Conservation (phyloP, 2,113 vertebrate species). For the Corythoichthys intestinalis region DNA sequence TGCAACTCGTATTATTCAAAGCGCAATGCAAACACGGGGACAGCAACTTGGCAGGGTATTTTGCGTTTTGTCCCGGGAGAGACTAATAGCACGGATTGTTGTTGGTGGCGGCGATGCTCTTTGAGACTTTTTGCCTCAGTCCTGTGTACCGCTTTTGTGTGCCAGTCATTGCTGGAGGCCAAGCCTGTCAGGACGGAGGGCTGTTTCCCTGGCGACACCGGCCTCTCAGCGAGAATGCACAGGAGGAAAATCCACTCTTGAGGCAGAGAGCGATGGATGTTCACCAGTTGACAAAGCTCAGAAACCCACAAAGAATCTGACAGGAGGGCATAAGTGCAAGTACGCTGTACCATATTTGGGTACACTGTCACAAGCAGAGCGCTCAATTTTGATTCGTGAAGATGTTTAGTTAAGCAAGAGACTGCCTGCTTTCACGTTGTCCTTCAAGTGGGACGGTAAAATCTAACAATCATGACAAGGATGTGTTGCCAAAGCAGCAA, state of each 20-base stretch:
- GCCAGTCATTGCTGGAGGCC: conserved; percentile 72
- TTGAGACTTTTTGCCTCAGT: conserved; percentile 32
- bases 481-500: conserved; percentile 43
- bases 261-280: conserved; percentile 27
- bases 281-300: conserved; percentile 5
- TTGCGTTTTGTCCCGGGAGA: conserved; percentile 16
- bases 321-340: not conserved
- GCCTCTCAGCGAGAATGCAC: conserved; percentile 80
- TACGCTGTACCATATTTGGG: not conserved
- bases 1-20: conserved; percentile 44
- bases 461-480: not conserved
- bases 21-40: conserved; percentile 43
- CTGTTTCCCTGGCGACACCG: conserved; percentile 80
- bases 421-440: conserved; percentile 1
- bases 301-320: not conserved
- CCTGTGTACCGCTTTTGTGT: conserved; percentile 75
- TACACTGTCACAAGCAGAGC: not conserved
- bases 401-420: not conserved
- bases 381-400: not conserved
- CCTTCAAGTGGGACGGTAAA: conserved; percentile 6
- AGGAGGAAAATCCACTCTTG: conserved; percentile 36
- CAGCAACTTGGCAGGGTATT: conserved; percentile 37
- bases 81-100: conserved; percentile 28
- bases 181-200: conserved; percentile 66
- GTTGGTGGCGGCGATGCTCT: conserved; percentile 53